A percentile compares a stretch with the other conserved stretches of the same genome.
Evolutionary conservation across 2,797 vertebrate species (phyloP).

Genomic region (Schizopygopsis malacanthus): DNA sequence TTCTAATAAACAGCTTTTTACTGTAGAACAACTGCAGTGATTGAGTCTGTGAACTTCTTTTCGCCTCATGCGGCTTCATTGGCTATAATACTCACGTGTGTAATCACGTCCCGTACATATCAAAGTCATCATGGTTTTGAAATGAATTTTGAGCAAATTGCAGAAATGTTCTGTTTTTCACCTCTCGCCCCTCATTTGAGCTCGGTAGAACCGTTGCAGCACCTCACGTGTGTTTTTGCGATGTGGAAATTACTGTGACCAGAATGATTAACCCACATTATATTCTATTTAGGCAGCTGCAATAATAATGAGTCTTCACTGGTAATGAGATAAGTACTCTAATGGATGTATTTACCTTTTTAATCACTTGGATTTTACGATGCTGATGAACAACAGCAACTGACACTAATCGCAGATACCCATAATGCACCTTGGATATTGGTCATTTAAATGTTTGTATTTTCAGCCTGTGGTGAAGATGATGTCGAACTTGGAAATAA

Average conservation of each 20-base stretch:
- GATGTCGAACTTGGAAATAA: neutral
- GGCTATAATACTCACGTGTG: constrained; percentile 39
- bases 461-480: neutral
- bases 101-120: constrained; percentile 43
- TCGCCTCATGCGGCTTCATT: constrained; percentile 22
- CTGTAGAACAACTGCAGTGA: constrained; percentile 2
- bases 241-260: constrained; percentile 62
- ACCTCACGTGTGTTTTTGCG: constrained; percentile 24
- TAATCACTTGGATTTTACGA: constrained; percentile 59
- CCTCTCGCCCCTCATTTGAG: constrained; percentile 54
- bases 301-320: constrained; percentile 61
- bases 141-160: constrained; percentile 55
- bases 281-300: constrained; percentile 61
- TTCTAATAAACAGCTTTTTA: constrained; percentile 16
- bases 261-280: constrained; percentile 66
- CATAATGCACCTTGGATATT: constrained; percentile 39
- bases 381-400: constrained; percentile 54
- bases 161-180: constrained; percentile 50
- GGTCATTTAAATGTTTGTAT: constrained; percentile 31
- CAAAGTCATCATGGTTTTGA: constrained; percentile 51
- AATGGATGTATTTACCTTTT: constrained; percentile 66
- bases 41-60: constrained; percentile 21
- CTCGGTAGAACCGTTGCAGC: neutral
- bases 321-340: constrained; percentile 64
- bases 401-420: constrained; percentile 49